Evolutionary conservation across 2,797 vertebrate species (phyloP).

Genomic region (Alca torda): DNA sequence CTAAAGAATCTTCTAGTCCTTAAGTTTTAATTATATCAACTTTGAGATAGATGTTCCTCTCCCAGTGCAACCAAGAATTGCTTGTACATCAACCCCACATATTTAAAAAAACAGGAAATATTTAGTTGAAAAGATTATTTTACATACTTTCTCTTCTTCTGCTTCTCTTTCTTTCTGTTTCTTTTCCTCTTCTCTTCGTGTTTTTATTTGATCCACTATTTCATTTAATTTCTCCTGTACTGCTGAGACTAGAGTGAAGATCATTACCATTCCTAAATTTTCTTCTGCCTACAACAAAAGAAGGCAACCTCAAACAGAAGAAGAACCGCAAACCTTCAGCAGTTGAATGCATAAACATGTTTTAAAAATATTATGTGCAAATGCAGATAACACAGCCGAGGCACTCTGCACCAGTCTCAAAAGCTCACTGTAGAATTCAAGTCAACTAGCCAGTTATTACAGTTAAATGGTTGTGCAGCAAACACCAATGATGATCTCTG

Average conservation of each 20-base stretch:
- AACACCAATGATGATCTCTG: background rate
- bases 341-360: background rate
- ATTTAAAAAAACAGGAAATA: background rate
- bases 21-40: background rate
- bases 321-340: background rate
- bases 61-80: background rate
- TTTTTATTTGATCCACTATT: slow-evolving; percentile 93
- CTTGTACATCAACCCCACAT: background rate
- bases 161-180: slow-evolving; percentile 87
- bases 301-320: background rate
- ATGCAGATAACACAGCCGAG: background rate
- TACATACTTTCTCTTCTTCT: slow-evolving; percentile 92
- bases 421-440: background rate
- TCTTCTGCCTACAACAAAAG: slow-evolving; percentile 85
- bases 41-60: background rate
- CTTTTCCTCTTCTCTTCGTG: slow-evolving; percentile 90
- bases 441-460: background rate
- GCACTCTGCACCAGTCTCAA: background rate
- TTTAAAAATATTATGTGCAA: background rate
- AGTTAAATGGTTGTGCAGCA: background rate
- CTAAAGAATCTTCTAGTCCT: background rate
- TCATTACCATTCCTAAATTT: slow-evolving; percentile 98
- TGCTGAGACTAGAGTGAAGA: slow-evolving; percentile 94
- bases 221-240: slow-evolving; percentile 97
- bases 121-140: background rate